Conservation (phyloP, 1,140 invertebrate species). For the Apocrypta bakeri region DNA sequence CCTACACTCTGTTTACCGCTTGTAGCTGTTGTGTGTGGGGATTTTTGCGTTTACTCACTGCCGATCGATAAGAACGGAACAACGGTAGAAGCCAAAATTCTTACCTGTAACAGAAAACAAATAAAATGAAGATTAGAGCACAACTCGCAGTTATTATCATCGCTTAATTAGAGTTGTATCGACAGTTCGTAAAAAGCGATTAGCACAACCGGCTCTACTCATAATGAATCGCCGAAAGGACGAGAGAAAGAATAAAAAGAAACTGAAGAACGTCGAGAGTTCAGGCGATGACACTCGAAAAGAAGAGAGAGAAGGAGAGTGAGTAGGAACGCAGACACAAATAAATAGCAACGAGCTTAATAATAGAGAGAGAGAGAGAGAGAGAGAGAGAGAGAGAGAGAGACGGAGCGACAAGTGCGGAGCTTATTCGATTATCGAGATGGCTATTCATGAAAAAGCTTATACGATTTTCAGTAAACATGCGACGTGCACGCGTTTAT, state of each 20-base stretch:
- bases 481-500: not conserved
- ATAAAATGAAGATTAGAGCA: not conserved
- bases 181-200: slow-evolving; percentile 44
- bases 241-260: slow-evolving; percentile 55
- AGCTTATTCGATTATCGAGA: slow-evolving; percentile 45
- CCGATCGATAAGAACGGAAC: not conserved
- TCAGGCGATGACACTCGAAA: too few species aligned
- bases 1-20: not conserved
- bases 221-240: slow-evolving; percentile 40
- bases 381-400: too few species aligned
- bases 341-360: slow-evolving; percentile 74
- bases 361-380: too few species aligned
- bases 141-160: slow-evolving; percentile 31
- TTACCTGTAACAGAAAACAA: slow-evolving; percentile 47
- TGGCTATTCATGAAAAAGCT: not conserved
- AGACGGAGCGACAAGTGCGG: slow-evolving; percentile 47
- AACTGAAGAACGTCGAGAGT: not conserved
- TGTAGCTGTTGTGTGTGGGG: too few species aligned
- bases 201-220: slow-evolving; percentile 18
- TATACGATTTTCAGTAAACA: too few species aligned
- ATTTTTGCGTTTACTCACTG: not conserved
- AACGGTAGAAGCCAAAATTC: not conserved
- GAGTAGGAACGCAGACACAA: slow-evolving; percentile 68
- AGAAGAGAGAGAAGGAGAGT: not conserved
- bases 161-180: slow-evolving; percentile 43